Evolutionary conservation across 2,888 invertebrate genomes (phyloP), one percentile per base, ranked within the genome.

Genomic region (Athripsodes cinereus): DNA sequence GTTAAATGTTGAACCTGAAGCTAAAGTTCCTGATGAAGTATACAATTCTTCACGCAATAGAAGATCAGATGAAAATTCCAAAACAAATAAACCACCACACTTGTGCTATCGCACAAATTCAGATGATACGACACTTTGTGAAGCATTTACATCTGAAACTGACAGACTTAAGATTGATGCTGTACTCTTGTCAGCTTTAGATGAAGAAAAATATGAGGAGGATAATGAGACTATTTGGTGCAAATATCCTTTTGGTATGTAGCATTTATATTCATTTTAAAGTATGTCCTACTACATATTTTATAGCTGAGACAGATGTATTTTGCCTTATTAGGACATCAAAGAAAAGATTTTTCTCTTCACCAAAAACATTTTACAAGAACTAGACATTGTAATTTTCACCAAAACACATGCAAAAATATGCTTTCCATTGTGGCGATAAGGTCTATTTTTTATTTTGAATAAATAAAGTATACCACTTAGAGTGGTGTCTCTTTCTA

Each of bases 191-290:
- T 76, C 80, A 2, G 75, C 80, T 0, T 68, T 72, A 21, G 73
- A 73, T 61, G 65, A 71, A 1, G 66, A 69, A n/a, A 66, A 69
- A 8, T 66, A 70, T 34, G 71, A 75, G 46, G 72, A 74, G 34
- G 70, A 74, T 40, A 70, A 70, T 54, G 70, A 69, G 22, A 72
- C 72, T 0, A 76, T 78, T 58, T 86, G 85, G 81, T 90, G 90
- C 71, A 82, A 81, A 60, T 90, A 88, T 73, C 81, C 83, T 2
- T 70, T 85, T 64, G 76, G 81, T 76, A 73, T 73, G 70, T 18
- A 47, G 3, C 3, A 47, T 8, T 20, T 8, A 47, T 47, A 20
- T 47, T 47, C n/a, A n/a, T n/a, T n/a, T n/a, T n/a, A n/a, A n/a
- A n/a, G n/a, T n/a, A n/a, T n/a, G n/a, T n/a, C n/a, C n/a, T n/a